Conservation (phyloP, 2,797 vertebrate species). For the Anniella stebbinsi region DNA sequence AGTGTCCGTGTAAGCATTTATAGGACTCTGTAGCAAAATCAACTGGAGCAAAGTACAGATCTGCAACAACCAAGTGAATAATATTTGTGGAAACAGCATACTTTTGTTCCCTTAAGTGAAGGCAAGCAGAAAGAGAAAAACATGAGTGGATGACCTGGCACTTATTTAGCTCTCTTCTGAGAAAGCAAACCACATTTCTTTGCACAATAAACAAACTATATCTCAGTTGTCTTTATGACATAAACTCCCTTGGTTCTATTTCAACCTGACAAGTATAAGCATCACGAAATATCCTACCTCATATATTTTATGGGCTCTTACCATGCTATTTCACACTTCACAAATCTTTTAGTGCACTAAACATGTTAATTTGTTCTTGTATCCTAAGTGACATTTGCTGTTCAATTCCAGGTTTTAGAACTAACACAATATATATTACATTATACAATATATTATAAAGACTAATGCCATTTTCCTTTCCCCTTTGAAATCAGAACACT, state of each 20-base stretch:
- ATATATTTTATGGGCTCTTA: background rate
- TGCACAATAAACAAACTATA: background rate
- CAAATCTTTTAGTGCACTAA: constrained; percentile 23
- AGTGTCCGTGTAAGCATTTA: background rate
- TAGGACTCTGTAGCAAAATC: background rate
- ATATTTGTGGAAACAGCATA: background rate
- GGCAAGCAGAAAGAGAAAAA: constrained; percentile 12
- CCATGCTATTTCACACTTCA: constrained; percentile 36
- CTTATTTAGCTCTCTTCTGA: constrained; percentile 3
- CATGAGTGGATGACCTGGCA: background rate
- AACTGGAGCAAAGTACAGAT: background rate
- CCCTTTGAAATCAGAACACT: constrained; percentile 13
- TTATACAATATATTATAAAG: background rate
- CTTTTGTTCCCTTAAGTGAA: constrained; percentile 36
- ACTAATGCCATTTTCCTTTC: constrained; percentile 21
- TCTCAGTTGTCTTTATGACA: background rate
- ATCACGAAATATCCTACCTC: constrained; percentile 13
- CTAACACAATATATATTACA: constrained; percentile 12
- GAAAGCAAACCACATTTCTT: constrained; percentile 24
- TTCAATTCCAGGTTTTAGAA: constrained; percentile 23
- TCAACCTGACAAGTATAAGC: constrained; percentile 27
- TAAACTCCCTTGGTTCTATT: background rate
- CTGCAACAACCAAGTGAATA: background rate
- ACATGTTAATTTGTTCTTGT: background rate
- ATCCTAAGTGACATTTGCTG: constrained; percentile 27